Evolutionary conservation across 2,888 invertebrate genomes (phyloP), one percentile per base, ranked within the genome.

Genomic region (Orgyia antiqua): DNA sequence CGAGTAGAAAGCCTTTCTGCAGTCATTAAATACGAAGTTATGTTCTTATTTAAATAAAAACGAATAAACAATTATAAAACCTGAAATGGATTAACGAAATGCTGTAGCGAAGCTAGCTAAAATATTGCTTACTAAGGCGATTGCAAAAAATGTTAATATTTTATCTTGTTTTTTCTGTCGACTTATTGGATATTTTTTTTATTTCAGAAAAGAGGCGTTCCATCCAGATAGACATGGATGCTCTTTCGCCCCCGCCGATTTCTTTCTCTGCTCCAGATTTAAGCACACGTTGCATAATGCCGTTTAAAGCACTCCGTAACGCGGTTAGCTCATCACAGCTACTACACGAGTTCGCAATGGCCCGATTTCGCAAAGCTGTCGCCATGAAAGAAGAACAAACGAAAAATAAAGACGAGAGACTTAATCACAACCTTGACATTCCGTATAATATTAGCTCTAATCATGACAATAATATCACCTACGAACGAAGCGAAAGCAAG

Each of bases 271-370:
- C 94, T 7, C 95, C 95, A 0, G 94, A 95, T 65, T 73, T 95
- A 36, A 91, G 91, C 53, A 59, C 79, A 19, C 71, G 76, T 19
- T 65, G 68, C 41, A 54, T 73, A 15, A 71, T 87, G 57, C 88
- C 88, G 9, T 84, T 88, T 27, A 88, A 91, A 52, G 87, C 90
- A 25, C 72, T 94, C 18, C 89, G 93, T 13, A 89, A 91, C 49
- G 92, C 94, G 0, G 92, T 93, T 13, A 95, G 95, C 60, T 94
- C 94, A 2, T 92, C 94, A 0, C 95, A 95, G 64, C 83, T 95
- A 3, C 87, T 95, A 0, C 94, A 94, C 65, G 94, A 94, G 65
- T 88, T 91, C 24, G 93, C 94, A 7, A 93, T 95, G 92, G 92
- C 92, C 5, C 87, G 94, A 20, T 92, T 95, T 64, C 93, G 94